Evolutionary conservation across 2,888 invertebrate genomes (phyloP), one percentile per base, ranked within the genome.

Genomic region (Tanypteryx hageni): DNA sequence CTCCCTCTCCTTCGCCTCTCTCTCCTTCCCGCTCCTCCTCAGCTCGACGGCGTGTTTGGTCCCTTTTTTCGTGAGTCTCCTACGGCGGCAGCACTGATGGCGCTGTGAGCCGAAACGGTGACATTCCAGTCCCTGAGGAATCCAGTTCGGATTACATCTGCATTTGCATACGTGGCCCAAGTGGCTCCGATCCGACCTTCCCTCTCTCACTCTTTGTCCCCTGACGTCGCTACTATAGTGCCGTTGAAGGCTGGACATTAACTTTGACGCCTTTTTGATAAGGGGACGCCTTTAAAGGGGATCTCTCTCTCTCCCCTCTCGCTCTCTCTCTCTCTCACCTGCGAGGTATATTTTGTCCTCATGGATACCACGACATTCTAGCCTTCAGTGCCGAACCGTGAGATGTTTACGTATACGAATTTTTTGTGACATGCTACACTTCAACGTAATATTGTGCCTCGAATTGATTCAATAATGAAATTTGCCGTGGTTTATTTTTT

Each of bases 141-240:
- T 83, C 83, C 83, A 83, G 83, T 57, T 83, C 83, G 83, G 83
- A 83, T 83, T 83, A 83, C 83, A 83, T 83, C 83, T 83, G 83
- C 83, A 83, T 83, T 83, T 83, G 56, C 83, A 83, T 83, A 56
- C 56, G 83, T 11, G 57, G 57, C 44, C 83, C 57, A n/a, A 44
- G 82, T 14, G 82, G 27, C 18, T 64, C 64, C 44, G 5, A 44
- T 44, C 44, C 44, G 44, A 18, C 64, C 64, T 64, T 7, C 18
- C 64, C 18, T 64, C 14, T 7, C 64, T 64, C 64, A 4, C 64
- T 18, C 64, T 18, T 64, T 64, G 16, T 64, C 64, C 7, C 82
- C 82, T 44, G 14, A 16, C 31, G 16, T 31, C 16, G 5, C n/a
- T 57, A 57, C 18, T 57, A 83, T 83, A 18, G 56, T 57, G 57